Evolutionary conservation across 2,888 invertebrate species (phyloP), one percentile per base, ranked within the genome.

Genomic region (Pinctada fucata): DNA sequence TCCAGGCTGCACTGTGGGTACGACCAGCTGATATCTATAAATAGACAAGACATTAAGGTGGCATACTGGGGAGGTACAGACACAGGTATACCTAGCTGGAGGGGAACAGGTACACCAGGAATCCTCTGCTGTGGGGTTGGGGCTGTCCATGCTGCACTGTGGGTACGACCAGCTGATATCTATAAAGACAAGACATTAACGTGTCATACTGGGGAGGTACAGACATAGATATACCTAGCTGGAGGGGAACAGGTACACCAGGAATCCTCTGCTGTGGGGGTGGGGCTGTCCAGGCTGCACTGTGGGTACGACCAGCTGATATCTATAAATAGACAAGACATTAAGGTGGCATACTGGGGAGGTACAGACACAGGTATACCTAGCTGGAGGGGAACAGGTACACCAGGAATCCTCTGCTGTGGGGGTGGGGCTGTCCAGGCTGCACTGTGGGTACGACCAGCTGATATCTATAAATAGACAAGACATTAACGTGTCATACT

Each of bases 1-100:
- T 94, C 95, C 95, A 95, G 2, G 95, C 95, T 2, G 94, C 94
- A 86, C 94, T 94, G 89, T 95, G 95, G 10, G 94, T 94, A 77
- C 94, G 91, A 3, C 95, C 95, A 2, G 95, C 94, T 2, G 95
- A 94, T 71, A 95, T 94, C 94, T 94, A 86, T 31, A 75, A 78
- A 63, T 6, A 72, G 3, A 45, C 2, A 72, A 65, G 8, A 13
- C 84, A 93, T 93, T 58, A 95, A 91, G 81, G 93, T 93, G 10
- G 94, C 93, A 88, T 94, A 95, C 88, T 95, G 94, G 0, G 93
- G 91, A 0, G 95, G 95, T 52, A 95, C 92, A 72, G 92, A 91
- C n/a, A 90, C 86, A 0, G 95, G 95, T 6, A 93, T 80, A 3
- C 92, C 94, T 76, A 95, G 93, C 78, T 93, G 93, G 70, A 94